phyloP scores from a whole-genome alignment of 2,888 invertebrate species.

The Reticulitermes lucifugus region DNA sequence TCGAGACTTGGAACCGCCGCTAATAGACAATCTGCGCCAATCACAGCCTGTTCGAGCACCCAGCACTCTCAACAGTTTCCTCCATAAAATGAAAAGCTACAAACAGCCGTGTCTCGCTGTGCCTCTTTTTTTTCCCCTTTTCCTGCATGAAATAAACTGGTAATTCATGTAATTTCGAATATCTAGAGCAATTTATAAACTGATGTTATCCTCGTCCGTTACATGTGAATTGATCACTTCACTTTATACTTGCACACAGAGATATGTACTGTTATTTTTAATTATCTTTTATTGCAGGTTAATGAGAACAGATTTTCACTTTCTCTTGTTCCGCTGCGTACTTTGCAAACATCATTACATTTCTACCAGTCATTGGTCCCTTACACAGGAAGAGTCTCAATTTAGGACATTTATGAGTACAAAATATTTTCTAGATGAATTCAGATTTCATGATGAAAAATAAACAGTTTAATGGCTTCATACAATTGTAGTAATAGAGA shows the following conservation, averaged over 20 bases:
- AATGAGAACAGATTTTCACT: conserved; percentile 4
- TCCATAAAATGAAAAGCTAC: conserved; percentile 34
- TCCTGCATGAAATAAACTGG: conserved; percentile 41
- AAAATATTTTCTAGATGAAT: no score
- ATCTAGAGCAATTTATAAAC: conserved; percentile 25
- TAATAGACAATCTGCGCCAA: conserved; percentile 47
- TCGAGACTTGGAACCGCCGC: conserved; percentile 15
- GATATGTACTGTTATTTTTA: not conserved
- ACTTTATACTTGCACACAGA: not conserved
- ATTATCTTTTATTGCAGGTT: conserved; percentile 5
- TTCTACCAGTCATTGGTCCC: no score
- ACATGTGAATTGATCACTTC: not conserved
- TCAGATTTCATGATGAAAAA: no score
- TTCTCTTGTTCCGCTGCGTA: conserved; percentile 9
- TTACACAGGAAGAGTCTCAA: no score
- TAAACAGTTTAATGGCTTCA: no score
- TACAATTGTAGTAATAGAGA: no score
- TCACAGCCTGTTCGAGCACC: not conserved
- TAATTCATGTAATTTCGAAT: conserved; percentile 40
- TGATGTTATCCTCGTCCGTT: not conserved
- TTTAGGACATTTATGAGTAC: no score
- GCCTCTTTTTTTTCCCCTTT: conserved; percentile 6
- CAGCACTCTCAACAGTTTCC: not conserved
- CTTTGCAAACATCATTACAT: conserved; percentile 20
- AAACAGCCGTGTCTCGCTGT: not conserved